Conservation (phyloP, 2,797 vertebrate species). For the Allobates femoralis region DNA sequence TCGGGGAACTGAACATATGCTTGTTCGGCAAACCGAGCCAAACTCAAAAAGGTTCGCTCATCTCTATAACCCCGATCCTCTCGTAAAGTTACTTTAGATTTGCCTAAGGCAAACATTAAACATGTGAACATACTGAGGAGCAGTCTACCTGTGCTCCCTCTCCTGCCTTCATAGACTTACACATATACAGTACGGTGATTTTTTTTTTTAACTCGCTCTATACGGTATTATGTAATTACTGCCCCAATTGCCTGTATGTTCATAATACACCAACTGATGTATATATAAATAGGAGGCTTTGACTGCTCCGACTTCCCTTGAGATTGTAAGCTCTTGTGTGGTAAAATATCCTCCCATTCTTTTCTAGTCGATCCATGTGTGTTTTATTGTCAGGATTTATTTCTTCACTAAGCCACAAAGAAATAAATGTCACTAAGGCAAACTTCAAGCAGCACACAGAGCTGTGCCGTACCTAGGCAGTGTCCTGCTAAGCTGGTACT, state of each 20-base stretch:
- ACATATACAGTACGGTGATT: background rate
- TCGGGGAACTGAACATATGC: no score
- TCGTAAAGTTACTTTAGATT: no score
- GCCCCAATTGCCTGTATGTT: background rate
- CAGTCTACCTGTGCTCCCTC: background rate
- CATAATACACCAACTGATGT: background rate
- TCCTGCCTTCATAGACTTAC: background rate
- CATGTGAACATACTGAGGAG: background rate
- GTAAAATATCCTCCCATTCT: slow-evolving; percentile 13
- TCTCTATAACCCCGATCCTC: no score
- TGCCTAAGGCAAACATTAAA: no score
- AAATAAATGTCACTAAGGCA: slow-evolving; percentile 55
- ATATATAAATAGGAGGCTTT: background rate
- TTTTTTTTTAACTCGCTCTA: background rate
- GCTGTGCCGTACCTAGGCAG: slow-evolving; percentile 42
- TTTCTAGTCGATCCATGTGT: slow-evolving; percentile 14
- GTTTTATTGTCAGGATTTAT: slow-evolving; percentile 42
- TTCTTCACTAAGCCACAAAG: slow-evolving; percentile 39
- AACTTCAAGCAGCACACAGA: slow-evolving; percentile 42
- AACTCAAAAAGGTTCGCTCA: no score
- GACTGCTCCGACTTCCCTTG: background rate
- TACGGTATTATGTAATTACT: background rate
- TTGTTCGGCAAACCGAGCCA: no score
- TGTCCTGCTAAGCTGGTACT: slow-evolving; percentile 41
- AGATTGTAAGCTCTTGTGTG: slow-evolving; percentile 35